Evolutionary conservation across 2,888 invertebrate genomes (phyloP).

Genomic region (Sarcophaga rosellei): DNA sequence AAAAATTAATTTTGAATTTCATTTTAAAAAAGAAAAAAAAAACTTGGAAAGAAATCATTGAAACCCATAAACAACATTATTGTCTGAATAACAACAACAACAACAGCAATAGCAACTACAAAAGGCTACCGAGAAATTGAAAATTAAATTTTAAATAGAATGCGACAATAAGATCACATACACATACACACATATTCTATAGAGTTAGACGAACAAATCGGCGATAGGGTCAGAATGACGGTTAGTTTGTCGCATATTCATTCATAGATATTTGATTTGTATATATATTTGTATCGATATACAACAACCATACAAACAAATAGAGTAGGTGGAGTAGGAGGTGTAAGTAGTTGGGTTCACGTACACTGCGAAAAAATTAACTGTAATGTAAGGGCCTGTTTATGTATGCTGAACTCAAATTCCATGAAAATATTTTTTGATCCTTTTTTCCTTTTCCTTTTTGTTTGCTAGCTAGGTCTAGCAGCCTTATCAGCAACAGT

Average conservation of each 20-base stretch:
- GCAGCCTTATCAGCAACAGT: too few relatives aligned
- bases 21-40: conserved; percentile 31
- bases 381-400: too few relatives aligned
- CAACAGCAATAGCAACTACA: conserved; percentile 22
- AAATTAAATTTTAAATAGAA: conserved; percentile 63
- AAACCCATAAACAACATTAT: conserved; percentile 56
- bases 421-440: too few relatives aligned
- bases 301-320: background rate
- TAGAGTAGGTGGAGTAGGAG: background rate
- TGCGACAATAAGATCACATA: conserved; percentile 50
- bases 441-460: too few relatives aligned
- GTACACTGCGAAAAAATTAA: background rate
- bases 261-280: background rate
- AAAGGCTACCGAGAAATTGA: conserved; percentile 67
- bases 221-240: background rate
- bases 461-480: too few relatives aligned
- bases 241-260: background rate
- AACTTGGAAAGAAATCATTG: conserved; percentile 28
- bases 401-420: too few relatives aligned
- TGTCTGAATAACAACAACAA: conserved; percentile 42
- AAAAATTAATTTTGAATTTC: conserved; percentile 6
- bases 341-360: background rate
- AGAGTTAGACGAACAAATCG: background rate
- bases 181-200: conserved; percentile 1
- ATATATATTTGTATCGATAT: too few relatives aligned